These are phyloP conservation scores for Acropora tenuis DNA, from an alignment of 64 coral and sea anemone genomes.

Conservation along the genomic window DNA sequence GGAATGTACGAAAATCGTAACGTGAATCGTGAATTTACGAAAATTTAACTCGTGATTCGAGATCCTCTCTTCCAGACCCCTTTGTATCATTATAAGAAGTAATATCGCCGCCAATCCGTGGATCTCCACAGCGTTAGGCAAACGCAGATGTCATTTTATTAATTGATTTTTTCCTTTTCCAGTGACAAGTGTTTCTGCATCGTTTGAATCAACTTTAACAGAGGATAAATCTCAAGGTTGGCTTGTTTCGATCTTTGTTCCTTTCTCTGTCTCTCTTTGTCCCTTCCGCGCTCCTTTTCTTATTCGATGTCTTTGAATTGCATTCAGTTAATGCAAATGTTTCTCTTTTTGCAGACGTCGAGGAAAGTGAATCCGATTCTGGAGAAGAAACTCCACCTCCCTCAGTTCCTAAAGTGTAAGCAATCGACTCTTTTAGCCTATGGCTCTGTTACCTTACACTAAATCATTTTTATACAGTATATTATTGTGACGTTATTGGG, in stretches of 20 bases:
- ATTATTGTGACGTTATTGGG: no score
- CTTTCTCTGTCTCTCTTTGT: not conserved
- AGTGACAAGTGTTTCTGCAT: slow-evolving; percentile 46
- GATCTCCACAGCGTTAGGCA: no score
- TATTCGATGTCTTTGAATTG: not conserved
- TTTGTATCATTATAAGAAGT: no score
- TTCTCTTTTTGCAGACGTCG: slow-evolving; percentile 33
- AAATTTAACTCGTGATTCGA: no score
- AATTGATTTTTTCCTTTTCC: not conserved
- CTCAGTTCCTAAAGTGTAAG: slow-evolving; percentile 24
- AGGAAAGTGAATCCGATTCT: slow-evolving; percentile 58
- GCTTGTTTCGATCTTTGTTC: not conserved
- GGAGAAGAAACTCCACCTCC: slow-evolving; percentile 23
- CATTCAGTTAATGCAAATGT: not conserved
- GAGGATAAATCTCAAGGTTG: slow-evolving; percentile 42
- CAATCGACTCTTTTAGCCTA: not conserved
- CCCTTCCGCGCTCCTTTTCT: no score
- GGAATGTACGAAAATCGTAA: no score
- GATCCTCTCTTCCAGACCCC: not conserved
- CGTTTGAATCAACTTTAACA: slow-evolving; percentile 43
- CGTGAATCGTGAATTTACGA: no score
- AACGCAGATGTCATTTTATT: not conserved
- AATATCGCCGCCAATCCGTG: no score
- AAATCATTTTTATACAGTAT: no score
- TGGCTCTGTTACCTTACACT: no score